Base-by-base conservation (phyloP, 2,888 invertebrate species). In the Laothoe populi region DNA sequence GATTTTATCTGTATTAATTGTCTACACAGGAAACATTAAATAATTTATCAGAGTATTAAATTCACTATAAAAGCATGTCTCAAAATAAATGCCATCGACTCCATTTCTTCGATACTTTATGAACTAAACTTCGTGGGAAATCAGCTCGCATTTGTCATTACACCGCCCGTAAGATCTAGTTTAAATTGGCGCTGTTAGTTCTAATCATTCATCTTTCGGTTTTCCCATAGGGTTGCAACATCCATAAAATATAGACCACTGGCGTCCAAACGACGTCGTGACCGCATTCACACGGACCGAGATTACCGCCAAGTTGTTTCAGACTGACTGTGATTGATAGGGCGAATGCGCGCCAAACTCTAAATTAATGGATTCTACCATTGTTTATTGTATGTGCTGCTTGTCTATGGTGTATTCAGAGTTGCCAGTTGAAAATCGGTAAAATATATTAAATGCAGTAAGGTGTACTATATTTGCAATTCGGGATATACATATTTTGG, bases 271-370 rank as follows among this genome's bases (percentile, higher is more conserved):
- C 74, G 67, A 72, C 70, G 68, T 77, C 75, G 82, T 86, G 91
- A 86, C 90, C 90, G 90, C 89, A 77, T 92, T 92, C 91, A 87
- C 91, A 92, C 91, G 91, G 70, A 35, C 76, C 57, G 70, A 84
- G 85, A 85, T 88, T 87, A 86, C 85, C 75, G 82, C 82, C 82
- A 77, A 82, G 82, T 78, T 78, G 83, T 81, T 83, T 80, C 83
- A 82, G 79, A 76, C 79, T 67, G 82, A n/a, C n/a, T 66, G 84
- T 90, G 91, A 91, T 91, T 89, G 89, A 90, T 91, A 77, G 86
- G 75, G 76, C 75, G 74, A 84, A 83, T 82, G 83, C 82, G 79
- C 79, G 74, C 69, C 66, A 68, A 79, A 81, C 81, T 79, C 67
- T 72, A 77, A 81, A 83, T 81, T 76, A 75, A 76, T 80, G 83